phyloP scores from a whole-genome alignment of 2,888 invertebrate species.

The Spilarctia lutea region DNA sequence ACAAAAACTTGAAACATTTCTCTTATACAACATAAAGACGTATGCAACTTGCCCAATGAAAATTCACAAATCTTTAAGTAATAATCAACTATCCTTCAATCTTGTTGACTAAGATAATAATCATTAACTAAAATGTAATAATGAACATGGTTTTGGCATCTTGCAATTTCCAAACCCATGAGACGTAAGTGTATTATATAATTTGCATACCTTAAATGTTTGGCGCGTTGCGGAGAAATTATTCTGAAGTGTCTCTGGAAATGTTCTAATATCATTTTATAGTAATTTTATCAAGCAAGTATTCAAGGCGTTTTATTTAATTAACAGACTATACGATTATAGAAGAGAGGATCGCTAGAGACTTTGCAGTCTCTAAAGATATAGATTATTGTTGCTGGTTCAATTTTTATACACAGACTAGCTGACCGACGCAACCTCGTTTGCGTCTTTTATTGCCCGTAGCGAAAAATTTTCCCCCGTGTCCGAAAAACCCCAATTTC shows the following conservation, averaged over 20 bases:
- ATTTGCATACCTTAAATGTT: slow-evolving; percentile 50
- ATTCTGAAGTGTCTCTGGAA: slow-evolving; percentile 31
- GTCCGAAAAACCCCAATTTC: too few relatives aligned
- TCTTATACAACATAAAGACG: background rate
- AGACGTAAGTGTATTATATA: slow-evolving; percentile 41
- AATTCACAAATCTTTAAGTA: background rate
- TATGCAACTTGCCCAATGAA: background rate
- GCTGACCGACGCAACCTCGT: too few relatives aligned
- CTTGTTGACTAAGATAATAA: slow-evolving; percentile 31
- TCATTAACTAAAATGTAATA: slow-evolving; percentile 31
- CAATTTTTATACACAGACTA: background rate
- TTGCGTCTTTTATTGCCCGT: too few relatives aligned
- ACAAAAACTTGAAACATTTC: background rate
- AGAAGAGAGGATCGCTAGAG: background rate
- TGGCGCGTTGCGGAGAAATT: slow-evolving; percentile 26
- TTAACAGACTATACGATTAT: background rate
- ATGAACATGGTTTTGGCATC: slow-evolving; percentile 43
- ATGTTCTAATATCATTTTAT: background rate
- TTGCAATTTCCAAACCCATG: slow-evolving; percentile 31
- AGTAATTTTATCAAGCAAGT: background rate
- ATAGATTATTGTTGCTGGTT: background rate
- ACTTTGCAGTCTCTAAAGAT: too few relatives aligned
- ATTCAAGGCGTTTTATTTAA: background rate
- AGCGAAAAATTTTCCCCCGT: too few relatives aligned
- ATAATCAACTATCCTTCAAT: slow-evolving; percentile 12